Evolutionary conservation across 2,797 vertebrate species (phyloP).

Genomic region (Balearica regulorum): DNA sequence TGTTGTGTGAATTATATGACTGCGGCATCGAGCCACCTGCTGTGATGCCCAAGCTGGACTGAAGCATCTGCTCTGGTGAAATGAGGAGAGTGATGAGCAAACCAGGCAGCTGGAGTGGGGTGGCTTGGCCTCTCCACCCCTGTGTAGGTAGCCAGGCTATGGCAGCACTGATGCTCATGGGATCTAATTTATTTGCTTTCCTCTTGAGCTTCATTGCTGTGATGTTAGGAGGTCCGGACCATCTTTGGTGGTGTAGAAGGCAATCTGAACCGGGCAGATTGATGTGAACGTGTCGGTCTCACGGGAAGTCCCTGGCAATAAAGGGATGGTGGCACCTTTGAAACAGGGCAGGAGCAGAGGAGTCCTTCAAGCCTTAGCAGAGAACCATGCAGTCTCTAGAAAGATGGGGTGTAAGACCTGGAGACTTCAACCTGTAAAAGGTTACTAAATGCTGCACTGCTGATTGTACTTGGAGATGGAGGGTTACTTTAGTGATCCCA

Average conservation of each 20-base stretch:
- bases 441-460: background rate
- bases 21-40: accelerated
- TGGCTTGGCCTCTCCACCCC: background rate
- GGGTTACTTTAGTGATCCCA: background rate
- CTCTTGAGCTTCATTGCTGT: accelerated
- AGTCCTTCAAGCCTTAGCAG: background rate
- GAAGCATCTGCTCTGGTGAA: background rate
- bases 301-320: background rate
- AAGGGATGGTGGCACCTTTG: background rate
- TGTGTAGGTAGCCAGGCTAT: background rate
- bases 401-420: background rate
- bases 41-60: background rate
- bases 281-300: accelerated
- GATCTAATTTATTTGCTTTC: background rate
- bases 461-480: background rate
- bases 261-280: background rate
- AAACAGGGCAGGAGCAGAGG: background rate
- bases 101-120: background rate
- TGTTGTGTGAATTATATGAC: background rate
- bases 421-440: background rate
- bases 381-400: background rate
- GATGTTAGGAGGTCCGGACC: background rate
- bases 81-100: background rate
- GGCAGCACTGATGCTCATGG: background rate
- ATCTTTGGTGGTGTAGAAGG: background rate